phyloP scores from a whole-genome alignment of 1,140 invertebrate genomes.

The Apolygus lucorum region DNA sequence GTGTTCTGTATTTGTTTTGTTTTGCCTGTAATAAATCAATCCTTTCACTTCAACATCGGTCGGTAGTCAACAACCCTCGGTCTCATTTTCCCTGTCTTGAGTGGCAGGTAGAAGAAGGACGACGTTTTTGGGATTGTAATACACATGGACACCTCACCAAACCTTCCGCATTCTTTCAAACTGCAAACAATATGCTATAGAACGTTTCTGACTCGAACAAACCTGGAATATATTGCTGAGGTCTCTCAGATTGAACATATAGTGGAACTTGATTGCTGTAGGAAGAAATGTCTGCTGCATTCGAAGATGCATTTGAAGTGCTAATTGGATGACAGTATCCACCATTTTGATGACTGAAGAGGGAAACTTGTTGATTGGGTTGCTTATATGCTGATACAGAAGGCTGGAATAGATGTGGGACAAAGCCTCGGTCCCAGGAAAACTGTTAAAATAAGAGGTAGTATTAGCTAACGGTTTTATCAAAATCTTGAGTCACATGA shows the following conservation, averaged over 20 bases:
- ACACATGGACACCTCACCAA: too few relatives aligned
- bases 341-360: slow-evolving; percentile 48
- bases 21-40: too few relatives aligned
- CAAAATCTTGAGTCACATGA: too few relatives aligned
- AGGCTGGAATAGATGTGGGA: slow-evolving; percentile 77
- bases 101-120: too few relatives aligned
- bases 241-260: slow-evolving; percentile 87
- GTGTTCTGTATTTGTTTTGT: too few relatives aligned
- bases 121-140: background rate
- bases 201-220: slow-evolving; percentile 32
- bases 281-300: slow-evolving; percentile 69
- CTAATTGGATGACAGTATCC: slow-evolving; percentile 55
- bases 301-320: slow-evolving; percentile 68
- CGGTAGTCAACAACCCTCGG: too few relatives aligned
- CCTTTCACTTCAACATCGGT: too few relatives aligned
- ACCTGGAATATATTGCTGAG: slow-evolving; percentile 84
- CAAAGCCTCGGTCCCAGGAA: slow-evolving; percentile 72
- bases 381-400: slow-evolving; percentile 63
- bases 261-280: slow-evolving; percentile 91
- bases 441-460: too few relatives aligned
- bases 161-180: too few relatives aligned
- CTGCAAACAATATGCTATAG: too few relatives aligned
- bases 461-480: too few relatives aligned
- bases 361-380: slow-evolving; percentile 57
- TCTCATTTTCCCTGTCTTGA: too few relatives aligned